Evolutionary conservation across 2,797 vertebrate species (phyloP).

Genomic region (Natrix natrix): DNA sequence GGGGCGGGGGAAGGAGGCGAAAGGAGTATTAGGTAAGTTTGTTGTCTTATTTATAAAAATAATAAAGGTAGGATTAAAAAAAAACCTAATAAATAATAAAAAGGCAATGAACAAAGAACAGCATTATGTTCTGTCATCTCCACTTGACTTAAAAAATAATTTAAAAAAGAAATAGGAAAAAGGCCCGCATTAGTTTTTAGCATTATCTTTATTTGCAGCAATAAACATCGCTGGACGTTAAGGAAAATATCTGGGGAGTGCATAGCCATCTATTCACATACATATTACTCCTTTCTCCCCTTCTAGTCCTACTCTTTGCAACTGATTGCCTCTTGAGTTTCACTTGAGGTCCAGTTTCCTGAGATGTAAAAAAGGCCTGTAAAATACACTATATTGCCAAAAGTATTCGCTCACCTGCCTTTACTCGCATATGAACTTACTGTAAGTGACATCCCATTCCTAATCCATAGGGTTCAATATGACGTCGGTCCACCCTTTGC

Average conservation of each 20-base stretch:
- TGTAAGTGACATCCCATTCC: too few species aligned
- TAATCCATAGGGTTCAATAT: too few species aligned
- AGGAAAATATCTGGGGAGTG: background rate
- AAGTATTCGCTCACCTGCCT: too few species aligned
- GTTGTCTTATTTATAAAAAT: background rate
- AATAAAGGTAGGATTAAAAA: background rate
- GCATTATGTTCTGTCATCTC: background rate
- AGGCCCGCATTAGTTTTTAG: background rate
- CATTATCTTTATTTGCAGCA: background rate
- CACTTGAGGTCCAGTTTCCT: background rate
- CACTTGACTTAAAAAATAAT: background rate
- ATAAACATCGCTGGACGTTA: background rate
- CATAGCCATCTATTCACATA: background rate
- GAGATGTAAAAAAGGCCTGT: background rate
- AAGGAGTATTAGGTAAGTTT: background rate
- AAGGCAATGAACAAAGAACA: background rate
- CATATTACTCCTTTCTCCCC: background rate
- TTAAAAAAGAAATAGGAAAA: background rate
- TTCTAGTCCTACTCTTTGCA: background rate
- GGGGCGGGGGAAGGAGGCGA: accelerated
- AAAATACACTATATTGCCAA: background rate
- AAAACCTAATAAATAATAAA: background rate
- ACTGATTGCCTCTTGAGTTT: background rate
- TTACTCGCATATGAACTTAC: too few species aligned
- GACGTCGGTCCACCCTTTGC: too few species aligned